Percentiles rank a stretch among this genome's conserved stretches.
These are phyloP conservation scores for Drosophila willistoni DNA, from an alignment of 1,140 invertebrate species.

Conservation along the genomic window DNA sequence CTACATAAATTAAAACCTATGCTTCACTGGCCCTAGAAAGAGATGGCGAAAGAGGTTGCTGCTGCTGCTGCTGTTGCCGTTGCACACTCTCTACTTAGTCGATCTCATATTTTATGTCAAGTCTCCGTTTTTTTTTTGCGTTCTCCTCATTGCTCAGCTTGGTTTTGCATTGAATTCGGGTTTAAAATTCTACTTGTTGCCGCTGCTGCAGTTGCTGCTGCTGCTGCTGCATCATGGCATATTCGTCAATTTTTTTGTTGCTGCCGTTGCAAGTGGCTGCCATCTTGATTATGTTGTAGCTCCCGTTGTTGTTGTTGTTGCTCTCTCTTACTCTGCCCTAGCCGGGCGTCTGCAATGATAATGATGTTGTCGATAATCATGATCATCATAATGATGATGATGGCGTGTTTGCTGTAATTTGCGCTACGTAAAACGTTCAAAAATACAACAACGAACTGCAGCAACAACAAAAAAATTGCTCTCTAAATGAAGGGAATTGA, in stretches of 20 bases:
- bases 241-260: conserved; percentile 76
- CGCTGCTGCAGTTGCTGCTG: conserved; percentile 47
- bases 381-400: conserved; percentile 65
- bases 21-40: conserved; percentile 65
- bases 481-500: conserved; percentile 81
- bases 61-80: conserved; percentile 27
- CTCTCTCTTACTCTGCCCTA: conserved; percentile 46
- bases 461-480: conserved; percentile 64
- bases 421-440: conserved; percentile 81
- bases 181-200: conserved; percentile 70
- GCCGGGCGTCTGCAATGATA: conserved; percentile 47
- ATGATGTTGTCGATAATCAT: conserved; percentile 35
- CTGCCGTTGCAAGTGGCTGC: conserved; percentile 71
- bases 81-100: conserved; percentile 40
- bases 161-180: conserved; percentile 80
- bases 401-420: conserved; percentile 82
- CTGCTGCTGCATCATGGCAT: conserved; percentile 68
- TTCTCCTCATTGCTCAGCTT: conserved; percentile 46
- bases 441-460: conserved; percentile 76
- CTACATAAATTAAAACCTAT: conserved; percentile 80
- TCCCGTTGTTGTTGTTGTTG: conserved; percentile 55
- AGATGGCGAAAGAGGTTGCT: conserved; percentile 11
- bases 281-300: conserved; percentile 79
- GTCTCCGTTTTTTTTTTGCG: conserved; percentile 52
- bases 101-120: conserved; percentile 77